phyloP scores from a whole-genome alignment of 2,888 invertebrate species.

The Heliconius ethilla region DNA sequence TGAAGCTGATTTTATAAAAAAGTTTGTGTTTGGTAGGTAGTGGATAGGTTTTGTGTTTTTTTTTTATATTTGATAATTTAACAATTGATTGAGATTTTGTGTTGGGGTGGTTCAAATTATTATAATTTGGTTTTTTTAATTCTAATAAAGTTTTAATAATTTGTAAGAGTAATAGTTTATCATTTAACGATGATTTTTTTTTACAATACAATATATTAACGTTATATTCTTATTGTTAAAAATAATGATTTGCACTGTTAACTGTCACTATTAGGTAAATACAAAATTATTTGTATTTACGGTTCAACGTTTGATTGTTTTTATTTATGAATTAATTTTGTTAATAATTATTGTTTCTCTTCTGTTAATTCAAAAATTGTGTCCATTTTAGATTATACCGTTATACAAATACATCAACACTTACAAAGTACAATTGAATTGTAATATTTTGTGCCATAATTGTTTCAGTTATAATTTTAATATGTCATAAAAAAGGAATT shows the following conservation, averaged over 20 bases:
- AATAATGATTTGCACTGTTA: not conserved
- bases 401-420: not conserved
- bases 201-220: not conserved
- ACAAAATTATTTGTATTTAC: not conserved
- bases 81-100: no score
- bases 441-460: conserved; percentile 31
- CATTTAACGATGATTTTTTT: no score
- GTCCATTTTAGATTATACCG: not conserved
- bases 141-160: no score
- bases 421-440: conserved; percentile 22
- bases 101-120: no score
- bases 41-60: no score
- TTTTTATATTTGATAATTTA: no score
- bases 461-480: conserved; percentile 1
- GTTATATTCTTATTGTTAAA: not conserved
- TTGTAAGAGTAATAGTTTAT: no score
- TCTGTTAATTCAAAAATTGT: not conserved
- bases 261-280: not conserved
- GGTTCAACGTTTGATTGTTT: not conserved
- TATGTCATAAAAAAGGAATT: not conserved
- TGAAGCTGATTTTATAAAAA: no score
- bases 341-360: not conserved
- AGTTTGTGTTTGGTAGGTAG: no score
- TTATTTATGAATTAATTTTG: not conserved
- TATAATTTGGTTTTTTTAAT: no score